Evolutionary conservation across 1,140 invertebrate genomes (phyloP), one percentile per base, ranked within the genome.

Genomic region (Battus philenor): DNA sequence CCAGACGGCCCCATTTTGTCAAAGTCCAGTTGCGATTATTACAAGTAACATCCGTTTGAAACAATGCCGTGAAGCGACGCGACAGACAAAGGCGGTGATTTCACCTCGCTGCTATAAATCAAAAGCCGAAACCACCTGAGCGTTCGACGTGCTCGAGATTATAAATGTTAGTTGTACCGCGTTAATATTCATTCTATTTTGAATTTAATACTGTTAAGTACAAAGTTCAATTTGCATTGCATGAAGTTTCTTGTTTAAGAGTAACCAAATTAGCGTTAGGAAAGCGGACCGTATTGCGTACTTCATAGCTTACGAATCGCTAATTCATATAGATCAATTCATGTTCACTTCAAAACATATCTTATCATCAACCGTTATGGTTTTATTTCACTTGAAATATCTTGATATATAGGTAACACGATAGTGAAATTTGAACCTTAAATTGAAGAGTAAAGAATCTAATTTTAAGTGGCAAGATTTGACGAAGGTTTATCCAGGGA

Each of bases 51-150:
- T n/a, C n/a, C n/a, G n/a, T n/a, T n/a, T n/a, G n/a, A 22, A 13
- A 33, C 16, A 8, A 20, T 22, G 0, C 48, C 59, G 62, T 63
- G 69, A 71, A 69, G 67, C 49, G 66, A 68, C 64, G 71, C 59
- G 68, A 78, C 71, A 71, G n/a, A 73, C 61, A 63, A 54, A 55
- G 50, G 43, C 54, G 49, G 46, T 58, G 54, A 56, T 66, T 54
- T 69, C 59, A 67, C 68, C 63, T 68, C 55, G 48, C 46, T 46
- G 58, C 66, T 44, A 73, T 77, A 81, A 81, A 81, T 81, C 74
- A 75, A 64, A 64, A 64, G 62, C 64, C 64, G 64, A 61, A 73
- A 72, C 66, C 77, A 81, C 74, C 72, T 78, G 74, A 69, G 74
- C 65, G 64, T 74, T 72, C 68, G 66, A 74, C 65, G 58, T 63